Conservation (phyloP, 2,797 vertebrate genomes). For the Alfaro cultratus region DNA sequence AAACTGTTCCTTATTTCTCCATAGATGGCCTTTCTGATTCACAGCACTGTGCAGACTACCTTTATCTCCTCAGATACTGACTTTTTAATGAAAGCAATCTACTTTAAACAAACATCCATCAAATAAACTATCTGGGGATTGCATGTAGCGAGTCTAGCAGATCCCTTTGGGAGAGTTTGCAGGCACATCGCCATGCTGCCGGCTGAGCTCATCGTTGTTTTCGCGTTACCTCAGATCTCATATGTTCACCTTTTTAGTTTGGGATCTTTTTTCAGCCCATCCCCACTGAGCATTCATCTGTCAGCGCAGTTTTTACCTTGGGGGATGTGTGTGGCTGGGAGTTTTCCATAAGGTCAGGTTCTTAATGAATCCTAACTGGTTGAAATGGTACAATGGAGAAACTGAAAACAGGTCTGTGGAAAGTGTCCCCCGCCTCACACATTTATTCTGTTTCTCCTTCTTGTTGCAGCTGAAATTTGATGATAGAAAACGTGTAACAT, state of each 20-base stretch:
- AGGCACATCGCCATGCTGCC: slow-evolving; percentile 19
- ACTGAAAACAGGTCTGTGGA: slow-evolving; percentile 28
- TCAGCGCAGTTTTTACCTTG: slow-evolving; percentile 36
- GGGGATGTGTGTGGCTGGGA: slow-evolving; percentile 28
- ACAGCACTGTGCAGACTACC: slow-evolving; percentile 78
- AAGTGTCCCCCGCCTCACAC: background rate
- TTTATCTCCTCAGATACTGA: slow-evolving; percentile 48
- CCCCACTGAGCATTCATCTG: slow-evolving; percentile 19
- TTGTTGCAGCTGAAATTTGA: background rate
- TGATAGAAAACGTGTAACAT: background rate
- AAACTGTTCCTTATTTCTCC: slow-evolving; percentile 70
- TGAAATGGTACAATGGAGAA: slow-evolving; percentile 57
- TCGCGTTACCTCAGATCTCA: slow-evolving; percentile 7
- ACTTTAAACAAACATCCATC: background rate
- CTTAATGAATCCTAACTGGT: slow-evolving; percentile 43
- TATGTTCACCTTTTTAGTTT: slow-evolving; percentile 15
- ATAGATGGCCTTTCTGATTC: slow-evolving; percentile 77
- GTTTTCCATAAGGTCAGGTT: slow-evolving; percentile 52
- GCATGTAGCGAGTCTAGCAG: slow-evolving; percentile 46
- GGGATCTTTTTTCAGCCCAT: slow-evolving; percentile 34
- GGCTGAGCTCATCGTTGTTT: slow-evolving; percentile 39
- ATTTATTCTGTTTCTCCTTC: background rate
- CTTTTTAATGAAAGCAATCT: slow-evolving; percentile 15
- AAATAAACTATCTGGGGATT: background rate
- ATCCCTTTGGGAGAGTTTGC: slow-evolving; percentile 16